Evolutionary conservation across 2,113 vertebrate species (phyloP).

Genomic region (Sitta europaea): DNA sequence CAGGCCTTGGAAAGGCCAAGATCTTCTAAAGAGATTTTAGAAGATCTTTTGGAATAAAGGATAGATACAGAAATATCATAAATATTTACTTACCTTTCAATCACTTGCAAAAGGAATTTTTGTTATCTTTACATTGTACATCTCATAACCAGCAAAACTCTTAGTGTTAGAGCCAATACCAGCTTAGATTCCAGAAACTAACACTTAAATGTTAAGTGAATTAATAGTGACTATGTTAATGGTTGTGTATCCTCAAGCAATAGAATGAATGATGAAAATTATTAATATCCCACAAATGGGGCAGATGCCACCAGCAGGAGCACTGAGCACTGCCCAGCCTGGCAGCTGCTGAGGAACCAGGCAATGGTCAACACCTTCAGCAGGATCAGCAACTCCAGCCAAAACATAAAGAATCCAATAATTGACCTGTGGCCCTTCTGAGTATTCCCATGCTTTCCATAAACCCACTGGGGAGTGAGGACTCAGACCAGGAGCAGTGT

Average conservation of each 20-base stretch:
- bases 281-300: neutral
- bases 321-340: neutral
- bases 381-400: neutral
- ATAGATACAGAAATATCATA: constrained; percentile 12
- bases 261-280: neutral
- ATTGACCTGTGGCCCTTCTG: neutral
- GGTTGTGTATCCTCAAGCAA: neutral
- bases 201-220: neutral
- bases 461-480: neutral
- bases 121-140: constrained; percentile 24
- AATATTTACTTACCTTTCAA: constrained; percentile 70
- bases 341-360: neutral
- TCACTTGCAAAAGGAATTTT: constrained; percentile 28
- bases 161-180: constrained; percentile 4
- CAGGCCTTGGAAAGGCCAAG: constrained; percentile 46
- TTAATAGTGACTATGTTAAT: neutral
- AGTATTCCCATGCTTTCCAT: neutral
- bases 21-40: constrained; percentile 77
- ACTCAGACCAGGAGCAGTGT: neutral
- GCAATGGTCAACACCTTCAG: neutral
- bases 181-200: neutral
- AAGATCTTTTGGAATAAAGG: constrained; percentile 66
- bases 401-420: neutral
- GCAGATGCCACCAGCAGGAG: neutral
- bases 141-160: constrained; percentile 9